Percentiles rank a stretch among this genome's conserved stretches.
phyloP scores from a whole-genome alignment of 2,113 vertebrate genomes.

The Carassius gibelio region DNA sequence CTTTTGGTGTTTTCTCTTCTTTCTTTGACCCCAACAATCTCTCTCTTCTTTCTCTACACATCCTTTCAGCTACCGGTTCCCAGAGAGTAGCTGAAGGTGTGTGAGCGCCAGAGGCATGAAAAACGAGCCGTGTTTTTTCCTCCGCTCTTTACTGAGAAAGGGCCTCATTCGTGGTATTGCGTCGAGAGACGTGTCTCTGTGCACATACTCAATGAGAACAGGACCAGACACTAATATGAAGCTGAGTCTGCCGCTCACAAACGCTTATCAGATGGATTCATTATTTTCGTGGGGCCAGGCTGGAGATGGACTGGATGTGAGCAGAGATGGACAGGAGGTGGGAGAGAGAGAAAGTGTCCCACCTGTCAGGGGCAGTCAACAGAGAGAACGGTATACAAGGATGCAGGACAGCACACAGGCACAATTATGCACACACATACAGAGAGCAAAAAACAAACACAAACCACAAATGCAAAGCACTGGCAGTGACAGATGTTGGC shows the following conservation, averaged over 20 bases:
- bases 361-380: conserved; percentile 76
- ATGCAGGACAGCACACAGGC: conserved; percentile 33
- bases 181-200: conserved; percentile 36
- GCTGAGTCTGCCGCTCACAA: conserved; percentile 51
- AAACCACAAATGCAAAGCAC: conserved; percentile 64
- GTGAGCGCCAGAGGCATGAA: conserved; percentile 49
- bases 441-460: conserved; percentile 42
- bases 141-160: conserved; percentile 18
- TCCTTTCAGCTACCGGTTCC: conserved; percentile 44
- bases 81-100: conserved; percentile 45
- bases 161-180: conserved; percentile 24
- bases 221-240: conserved; percentile 27
- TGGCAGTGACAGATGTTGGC: conserved; percentile 77
- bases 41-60: conserved; percentile 13
- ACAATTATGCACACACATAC: conserved; percentile 30
- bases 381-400: conserved; percentile 50
- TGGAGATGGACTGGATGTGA: conserved; percentile 7
- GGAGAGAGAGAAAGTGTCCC: conserved; percentile 69
- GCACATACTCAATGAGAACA: conserved; percentile 34
- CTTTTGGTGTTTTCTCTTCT: conserved; percentile 20
- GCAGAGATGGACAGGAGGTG: conserved; percentile 54
- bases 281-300: conserved; percentile 64
- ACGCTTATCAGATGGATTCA: conserved; percentile 66
- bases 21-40: not conserved
- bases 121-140: conserved; percentile 33